These are phyloP conservation scores for Proisotoma minuta DNA, from an alignment of 2,888 invertebrate species.

Conservation along the genomic window DNA sequence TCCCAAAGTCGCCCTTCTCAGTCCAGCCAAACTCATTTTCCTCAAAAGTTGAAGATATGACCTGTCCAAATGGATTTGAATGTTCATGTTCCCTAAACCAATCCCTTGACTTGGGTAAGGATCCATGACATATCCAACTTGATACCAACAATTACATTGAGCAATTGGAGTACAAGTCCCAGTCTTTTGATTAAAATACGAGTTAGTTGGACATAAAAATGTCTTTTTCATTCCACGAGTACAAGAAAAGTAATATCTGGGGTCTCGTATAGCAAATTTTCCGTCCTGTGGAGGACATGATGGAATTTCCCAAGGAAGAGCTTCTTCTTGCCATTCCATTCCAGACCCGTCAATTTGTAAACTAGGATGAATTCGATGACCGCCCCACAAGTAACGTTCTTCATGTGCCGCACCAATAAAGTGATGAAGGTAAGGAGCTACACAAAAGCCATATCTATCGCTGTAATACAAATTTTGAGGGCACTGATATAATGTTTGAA, in stretches of 20 bases:
- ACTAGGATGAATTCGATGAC: constrained; percentile 16
- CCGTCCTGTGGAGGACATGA: constrained; percentile 27
- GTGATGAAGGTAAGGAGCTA: constrained; percentile 37
- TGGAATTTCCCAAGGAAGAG: constrained; percentile 33
- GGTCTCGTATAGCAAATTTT: constrained; percentile 31
- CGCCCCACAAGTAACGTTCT: constrained; percentile 35
- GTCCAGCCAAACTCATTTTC: constrained; percentile 10
- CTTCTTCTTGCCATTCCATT: constrained; percentile 8
- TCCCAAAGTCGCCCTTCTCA: constrained; percentile 13
- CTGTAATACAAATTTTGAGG: constrained; percentile 37
- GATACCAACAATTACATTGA: constrained; percentile 40
- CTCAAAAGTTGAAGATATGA: constrained; percentile 33
- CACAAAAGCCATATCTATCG: constrained; percentile 38
- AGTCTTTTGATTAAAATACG: constrained; percentile 33
- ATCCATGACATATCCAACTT: constrained; percentile 32
- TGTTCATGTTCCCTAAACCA: constrained; percentile 21
- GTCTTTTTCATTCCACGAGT: constrained; percentile 14
- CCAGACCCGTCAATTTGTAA: constrained; percentile 11
- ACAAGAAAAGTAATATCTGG: constrained; percentile 36
- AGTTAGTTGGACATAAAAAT: constrained; percentile 41
- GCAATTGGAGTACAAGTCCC: constrained; percentile 29
- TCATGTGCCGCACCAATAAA: constrained; percentile 23
- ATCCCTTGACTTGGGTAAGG: constrained; percentile 18
- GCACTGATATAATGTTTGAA: constrained; percentile 32
- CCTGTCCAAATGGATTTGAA: constrained; percentile 40